These are phyloP conservation scores for Chiloscyllium punctatum DNA, from an alignment of 2,797 vertebrate species.

Conservation along the genomic window DNA sequence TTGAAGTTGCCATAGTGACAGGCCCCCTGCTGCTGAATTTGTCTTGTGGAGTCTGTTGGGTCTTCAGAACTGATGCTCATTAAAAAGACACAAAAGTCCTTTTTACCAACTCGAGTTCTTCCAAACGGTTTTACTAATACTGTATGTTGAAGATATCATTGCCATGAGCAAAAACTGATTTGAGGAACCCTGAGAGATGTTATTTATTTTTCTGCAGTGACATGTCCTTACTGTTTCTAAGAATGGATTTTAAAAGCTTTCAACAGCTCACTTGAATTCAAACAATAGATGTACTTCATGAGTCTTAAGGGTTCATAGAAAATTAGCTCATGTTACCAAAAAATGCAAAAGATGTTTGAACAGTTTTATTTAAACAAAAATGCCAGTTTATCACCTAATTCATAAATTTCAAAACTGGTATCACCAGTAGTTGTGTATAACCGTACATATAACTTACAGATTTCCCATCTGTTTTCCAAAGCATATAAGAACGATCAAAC, in stretches of 20 bases:
- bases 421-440: not conserved
- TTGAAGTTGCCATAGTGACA: slow-evolving; percentile 56
- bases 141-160: not conserved
- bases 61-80: slow-evolving; percentile 52
- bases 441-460: not conserved
- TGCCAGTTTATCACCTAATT: not conserved
- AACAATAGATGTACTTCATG: not conserved
- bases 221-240: not conserved
- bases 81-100: slow-evolving; percentile 52
- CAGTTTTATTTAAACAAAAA: not conserved
- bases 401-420: not conserved
- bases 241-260: not conserved
- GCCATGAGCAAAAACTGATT: not conserved
- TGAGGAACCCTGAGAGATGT: not conserved
- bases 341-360: not conserved
- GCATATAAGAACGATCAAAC: not conserved
- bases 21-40: slow-evolving; percentile 53
- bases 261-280: not conserved
- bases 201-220: not conserved
- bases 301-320: no score
- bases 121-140: not conserved
- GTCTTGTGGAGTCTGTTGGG: slow-evolving; percentile 52
- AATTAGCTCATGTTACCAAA: not conserved
- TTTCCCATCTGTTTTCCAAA: not conserved
- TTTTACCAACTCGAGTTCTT: not conserved